phyloP scores from a whole-genome alignment of 2,797 vertebrate species.

The Danio aesculapii region DNA sequence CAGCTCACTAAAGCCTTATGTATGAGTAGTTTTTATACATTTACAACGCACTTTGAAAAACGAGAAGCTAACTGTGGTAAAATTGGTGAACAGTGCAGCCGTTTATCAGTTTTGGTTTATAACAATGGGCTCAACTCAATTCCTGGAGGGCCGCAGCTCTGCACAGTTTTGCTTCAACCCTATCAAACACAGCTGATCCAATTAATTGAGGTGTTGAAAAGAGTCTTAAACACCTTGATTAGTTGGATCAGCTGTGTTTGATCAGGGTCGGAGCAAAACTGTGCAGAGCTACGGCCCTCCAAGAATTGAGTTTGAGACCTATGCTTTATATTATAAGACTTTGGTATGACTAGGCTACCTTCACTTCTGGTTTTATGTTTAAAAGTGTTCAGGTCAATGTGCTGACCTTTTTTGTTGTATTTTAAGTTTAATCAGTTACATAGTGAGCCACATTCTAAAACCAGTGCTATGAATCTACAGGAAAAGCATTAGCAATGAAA shows the following conservation, averaged over 20 bases:
- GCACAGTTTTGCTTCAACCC: too few relatives aligned
- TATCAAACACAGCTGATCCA: too few relatives aligned
- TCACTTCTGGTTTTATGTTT: background rate
- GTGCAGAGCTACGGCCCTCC: too few relatives aligned
- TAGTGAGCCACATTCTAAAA: background rate
- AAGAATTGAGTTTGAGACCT: too few relatives aligned
- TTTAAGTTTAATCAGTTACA: background rate
- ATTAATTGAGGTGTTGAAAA: too few relatives aligned
- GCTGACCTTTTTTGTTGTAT: background rate
- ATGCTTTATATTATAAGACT: background rate
- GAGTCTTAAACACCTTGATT: too few relatives aligned
- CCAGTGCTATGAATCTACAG: background rate
- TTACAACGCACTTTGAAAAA: slow-evolving; percentile 5
- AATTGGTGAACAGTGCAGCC: background rate
- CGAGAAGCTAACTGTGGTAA: background rate
- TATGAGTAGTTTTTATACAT: background rate
- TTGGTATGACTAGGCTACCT: background rate
- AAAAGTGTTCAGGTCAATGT: background rate
- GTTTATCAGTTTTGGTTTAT: background rate
- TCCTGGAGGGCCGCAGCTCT: too few relatives aligned
- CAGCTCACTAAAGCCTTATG: background rate
- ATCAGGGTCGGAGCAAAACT: too few relatives aligned
- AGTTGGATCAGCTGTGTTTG: too few relatives aligned
- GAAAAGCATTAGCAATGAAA: background rate
- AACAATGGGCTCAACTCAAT: too few relatives aligned